These are phyloP conservation scores for Theocolax elegans DNA, from an alignment of 1,140 invertebrate species.

Conservation along the genomic window DNA sequence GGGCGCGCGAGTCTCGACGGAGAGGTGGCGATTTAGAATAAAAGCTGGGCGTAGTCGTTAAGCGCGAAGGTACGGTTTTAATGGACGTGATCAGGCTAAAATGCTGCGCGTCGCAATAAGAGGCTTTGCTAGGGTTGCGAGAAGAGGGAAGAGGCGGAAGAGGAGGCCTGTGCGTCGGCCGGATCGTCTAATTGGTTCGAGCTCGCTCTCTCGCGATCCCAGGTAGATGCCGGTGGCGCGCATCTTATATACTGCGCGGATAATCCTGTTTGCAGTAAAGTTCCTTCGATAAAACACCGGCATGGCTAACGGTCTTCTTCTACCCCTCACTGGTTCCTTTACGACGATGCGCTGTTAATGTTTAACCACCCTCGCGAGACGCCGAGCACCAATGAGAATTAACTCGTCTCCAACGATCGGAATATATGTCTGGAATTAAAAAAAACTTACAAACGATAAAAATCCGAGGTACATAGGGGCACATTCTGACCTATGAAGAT, in stretches of 20 bases:
- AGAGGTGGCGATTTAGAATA: conserved; percentile 21
- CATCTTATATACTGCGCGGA: conserved; percentile 2
- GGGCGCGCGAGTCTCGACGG: too few species aligned
- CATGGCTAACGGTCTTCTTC: neutral
- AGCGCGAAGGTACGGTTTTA: conserved; percentile 2
- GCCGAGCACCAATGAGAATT: conserved; percentile 2
- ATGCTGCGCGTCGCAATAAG: conserved; percentile 39
- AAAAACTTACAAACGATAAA: too few species aligned
- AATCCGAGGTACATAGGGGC: too few species aligned
- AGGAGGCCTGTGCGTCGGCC: too few species aligned
- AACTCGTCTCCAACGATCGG: neutral
- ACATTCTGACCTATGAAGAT: too few species aligned
- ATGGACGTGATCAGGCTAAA: conserved; percentile 36
- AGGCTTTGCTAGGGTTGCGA: too few species aligned
- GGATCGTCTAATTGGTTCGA: conserved; percentile 43
- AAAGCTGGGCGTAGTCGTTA: conserved; percentile 27
- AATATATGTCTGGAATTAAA: conserved; percentile 18
- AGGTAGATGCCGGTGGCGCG: neutral
- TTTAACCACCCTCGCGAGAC: conserved; percentile 12
- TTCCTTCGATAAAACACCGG: conserved; percentile 22
- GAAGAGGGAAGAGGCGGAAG: too few species aligned
- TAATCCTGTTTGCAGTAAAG: conserved; percentile 24
- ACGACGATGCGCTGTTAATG: conserved; percentile 27
- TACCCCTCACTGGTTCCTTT: neutral
- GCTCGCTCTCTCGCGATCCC: conserved; percentile 8